These are phyloP conservation scores for Tachina lurida DNA, from an alignment of 2,888 invertebrate species.

Conservation along the genomic window DNA sequence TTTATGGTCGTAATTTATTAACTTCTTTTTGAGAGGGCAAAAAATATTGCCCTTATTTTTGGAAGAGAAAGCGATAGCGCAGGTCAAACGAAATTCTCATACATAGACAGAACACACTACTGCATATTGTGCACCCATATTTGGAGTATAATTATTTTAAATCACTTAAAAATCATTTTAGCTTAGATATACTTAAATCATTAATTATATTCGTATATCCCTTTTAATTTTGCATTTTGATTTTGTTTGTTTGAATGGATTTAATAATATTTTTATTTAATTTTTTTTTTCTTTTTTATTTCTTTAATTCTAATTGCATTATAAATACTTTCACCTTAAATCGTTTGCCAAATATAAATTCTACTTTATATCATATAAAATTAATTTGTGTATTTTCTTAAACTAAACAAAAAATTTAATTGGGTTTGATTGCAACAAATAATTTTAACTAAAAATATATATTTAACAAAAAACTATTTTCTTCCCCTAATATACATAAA, in stretches of 20 bases:
- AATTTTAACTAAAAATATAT: slow-evolving; percentile 29
- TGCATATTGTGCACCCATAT: too few relatives aligned
- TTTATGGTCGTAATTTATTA: too few relatives aligned
- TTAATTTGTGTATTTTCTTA: neutral
- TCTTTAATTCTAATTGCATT: slow-evolving; percentile 14
- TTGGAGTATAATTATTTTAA: too few relatives aligned
- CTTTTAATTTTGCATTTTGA: neutral
- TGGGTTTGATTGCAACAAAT: slow-evolving; percentile 39
- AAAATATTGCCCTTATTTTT: too few relatives aligned
- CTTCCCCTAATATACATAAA: slow-evolving; percentile 5
- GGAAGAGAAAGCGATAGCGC: too few relatives aligned
- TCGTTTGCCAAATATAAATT: neutral
- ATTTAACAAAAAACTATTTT: slow-evolving; percentile 27
- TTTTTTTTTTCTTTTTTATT: slow-evolving; percentile 29
- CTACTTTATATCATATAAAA: neutral
- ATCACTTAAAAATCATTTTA: too few relatives aligned
- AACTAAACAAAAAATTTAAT: slow-evolving; percentile 21
- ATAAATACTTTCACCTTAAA: neutral
- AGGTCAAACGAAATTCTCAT: too few relatives aligned
- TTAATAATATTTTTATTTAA: slow-evolving; percentile 12
- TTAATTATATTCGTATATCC: too few relatives aligned
- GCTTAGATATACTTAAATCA: too few relatives aligned
- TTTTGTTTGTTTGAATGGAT: slow-evolving; percentile 19
- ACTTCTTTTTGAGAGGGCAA: too few relatives aligned
- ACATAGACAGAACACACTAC: too few relatives aligned